These are phyloP conservation scores for Anthrax anthrax DNA, from an alignment of 2,888 invertebrate species.

Conservation along the genomic window DNA sequence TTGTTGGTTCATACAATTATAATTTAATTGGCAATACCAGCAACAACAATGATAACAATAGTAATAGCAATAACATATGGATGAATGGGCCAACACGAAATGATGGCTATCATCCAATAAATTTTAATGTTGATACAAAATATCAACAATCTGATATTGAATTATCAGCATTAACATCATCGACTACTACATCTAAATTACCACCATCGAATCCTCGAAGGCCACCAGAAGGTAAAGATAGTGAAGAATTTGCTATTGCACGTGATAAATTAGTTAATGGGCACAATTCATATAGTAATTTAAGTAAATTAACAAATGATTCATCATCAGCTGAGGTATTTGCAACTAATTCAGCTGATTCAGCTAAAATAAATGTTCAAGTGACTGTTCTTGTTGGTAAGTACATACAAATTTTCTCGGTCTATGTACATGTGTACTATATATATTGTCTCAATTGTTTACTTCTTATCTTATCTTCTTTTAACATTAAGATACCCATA, in stretches of 20 bases:
- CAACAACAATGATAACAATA: constrained; percentile 7
- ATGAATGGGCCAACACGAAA: constrained; percentile 4
- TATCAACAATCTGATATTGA: neutral
- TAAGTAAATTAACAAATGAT: constrained; percentile 10
- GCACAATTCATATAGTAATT: constrained; percentile 5
- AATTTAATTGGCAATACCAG: neutral
- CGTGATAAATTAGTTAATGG: constrained; percentile 42
- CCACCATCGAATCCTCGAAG: constrained; percentile 16
- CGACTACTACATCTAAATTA: constrained; percentile 21
- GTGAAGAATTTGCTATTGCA: constrained; percentile 45
- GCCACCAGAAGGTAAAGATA: constrained; percentile 72
- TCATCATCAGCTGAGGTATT: constrained; percentile 28
- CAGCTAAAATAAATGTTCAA: constrained; percentile 79
- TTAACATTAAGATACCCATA: constrained; percentile 20
- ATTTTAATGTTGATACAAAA: neutral
- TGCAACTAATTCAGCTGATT: constrained; percentile 44
- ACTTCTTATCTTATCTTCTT: neutral
- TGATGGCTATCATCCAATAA: constrained; percentile 6
- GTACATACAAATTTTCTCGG: constrained; percentile 13
- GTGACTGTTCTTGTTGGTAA: constrained; percentile 66
- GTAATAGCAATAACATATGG: constrained; percentile 7
- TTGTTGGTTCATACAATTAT: neutral
- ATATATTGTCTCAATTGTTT: neutral
- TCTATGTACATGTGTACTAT: neutral
- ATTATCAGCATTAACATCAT: constrained; percentile 22